Base-by-base conservation (phyloP, 2,888 invertebrate species). In the Rhopalosiphum nymphaeae region DNA sequence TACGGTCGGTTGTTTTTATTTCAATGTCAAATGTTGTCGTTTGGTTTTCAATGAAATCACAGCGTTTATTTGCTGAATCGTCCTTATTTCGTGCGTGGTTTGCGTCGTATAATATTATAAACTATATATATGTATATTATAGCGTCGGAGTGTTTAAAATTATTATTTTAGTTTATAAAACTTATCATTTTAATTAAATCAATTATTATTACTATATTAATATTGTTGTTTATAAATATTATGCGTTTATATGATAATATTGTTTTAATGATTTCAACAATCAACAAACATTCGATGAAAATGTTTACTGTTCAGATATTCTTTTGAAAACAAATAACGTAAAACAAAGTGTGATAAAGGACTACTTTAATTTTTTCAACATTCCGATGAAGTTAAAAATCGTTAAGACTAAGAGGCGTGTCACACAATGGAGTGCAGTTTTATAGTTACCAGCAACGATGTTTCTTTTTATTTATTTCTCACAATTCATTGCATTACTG, bases 371-470 rank as follows among this genome's bases (percentile, higher is more conserved):
- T 78, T 78, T 78, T 78, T 78, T 78, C 36, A 21, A 78, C 78
- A 78, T 78, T 78, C 36, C 36, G 21, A 36, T 36, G 78, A 78
- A 36, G 78, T 78, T 78, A 78, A 78, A 78, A 78, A 78, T 78
- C 78, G 78, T 78, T 36, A 78, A 78, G 78, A 78, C 78, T 36
- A 78, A 78, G 78, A 78, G 78, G 78, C 78, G 78, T 78, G 78
- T 78, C 78, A 78, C 21, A 78, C 36, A 78, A 78, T 78, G 36
- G 78, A 78, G 78, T 78, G 67, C 78, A 78, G 78, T 78, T 78
- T 67, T 78, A 78, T 78, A 78, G 78, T 78, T 36, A 78, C 36
- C 36, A 36, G 36, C 36, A 78, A 78, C 36, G 36, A 36, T 78
- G 78, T 78, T 78, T 78, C 78, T 78, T 78, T 78, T 78, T n/a